Evolutionary conservation across 2,797 vertebrate species (phyloP).

Genomic region (Danio tinwini): DNA sequence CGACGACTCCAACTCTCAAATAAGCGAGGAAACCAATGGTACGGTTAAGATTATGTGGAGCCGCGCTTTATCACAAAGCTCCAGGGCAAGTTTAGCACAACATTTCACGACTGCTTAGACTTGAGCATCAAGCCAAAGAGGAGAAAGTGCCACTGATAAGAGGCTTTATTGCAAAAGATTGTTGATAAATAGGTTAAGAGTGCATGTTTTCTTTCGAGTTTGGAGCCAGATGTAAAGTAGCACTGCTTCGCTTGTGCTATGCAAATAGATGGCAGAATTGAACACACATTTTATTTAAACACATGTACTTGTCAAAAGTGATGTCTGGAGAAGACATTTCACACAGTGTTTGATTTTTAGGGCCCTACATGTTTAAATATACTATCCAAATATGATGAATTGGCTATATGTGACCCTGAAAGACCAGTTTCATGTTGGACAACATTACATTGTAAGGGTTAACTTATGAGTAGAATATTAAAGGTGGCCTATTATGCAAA

Average conservation of each 20-base stretch:
- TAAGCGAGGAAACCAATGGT: slow-evolving; percentile 57
- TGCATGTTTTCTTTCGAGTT: background rate
- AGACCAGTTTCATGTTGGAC: too few species aligned
- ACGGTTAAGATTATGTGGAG: slow-evolving; percentile 59
- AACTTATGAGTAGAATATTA: too few species aligned
- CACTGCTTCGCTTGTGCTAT: background rate
- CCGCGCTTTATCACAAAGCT: slow-evolving; percentile 61
- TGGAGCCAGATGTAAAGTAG: background rate
- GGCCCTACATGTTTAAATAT: too few species aligned
- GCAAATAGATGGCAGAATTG: background rate
- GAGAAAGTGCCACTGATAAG: slow-evolving; percentile 25
- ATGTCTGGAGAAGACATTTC: too few species aligned
- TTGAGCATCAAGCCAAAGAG: slow-evolving; percentile 22
- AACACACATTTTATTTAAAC: background rate
- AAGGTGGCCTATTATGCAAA: too few species aligned
- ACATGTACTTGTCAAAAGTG: too few species aligned
- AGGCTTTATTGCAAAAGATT: background rate
- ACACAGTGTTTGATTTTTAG: too few species aligned
- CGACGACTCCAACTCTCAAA: slow-evolving; percentile 64
- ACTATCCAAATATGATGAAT: too few species aligned
- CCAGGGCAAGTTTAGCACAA: slow-evolving; percentile 54
- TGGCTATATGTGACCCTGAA: too few species aligned
- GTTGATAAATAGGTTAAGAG: background rate
- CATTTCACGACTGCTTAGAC: slow-evolving; percentile 42
- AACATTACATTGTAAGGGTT: too few species aligned